These are phyloP conservation scores for Zaprionus kolodkinae DNA, from an alignment of 1,140 invertebrate species.

Conservation along the genomic window DNA sequence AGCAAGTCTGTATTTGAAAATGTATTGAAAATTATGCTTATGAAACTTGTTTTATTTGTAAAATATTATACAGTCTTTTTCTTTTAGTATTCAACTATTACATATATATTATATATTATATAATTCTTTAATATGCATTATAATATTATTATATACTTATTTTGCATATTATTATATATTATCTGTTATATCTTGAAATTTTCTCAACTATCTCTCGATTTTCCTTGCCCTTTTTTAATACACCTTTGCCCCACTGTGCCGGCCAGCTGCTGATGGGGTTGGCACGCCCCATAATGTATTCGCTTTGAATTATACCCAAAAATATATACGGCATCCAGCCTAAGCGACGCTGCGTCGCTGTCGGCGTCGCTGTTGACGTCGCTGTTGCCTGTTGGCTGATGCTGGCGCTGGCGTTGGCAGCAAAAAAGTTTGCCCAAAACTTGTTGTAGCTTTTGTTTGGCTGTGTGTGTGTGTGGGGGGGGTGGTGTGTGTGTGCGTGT, in stretches of 20 bases:
- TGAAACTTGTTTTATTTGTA: no score
- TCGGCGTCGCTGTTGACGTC: constrained; percentile 28
- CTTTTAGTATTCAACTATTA: no score
- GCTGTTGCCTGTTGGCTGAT: constrained; percentile 33
- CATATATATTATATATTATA: no score
- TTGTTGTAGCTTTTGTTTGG: constrained; percentile 51
- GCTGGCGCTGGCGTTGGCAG: constrained; percentile 36
- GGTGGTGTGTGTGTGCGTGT: constrained; percentile 23
- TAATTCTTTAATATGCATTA: no score
- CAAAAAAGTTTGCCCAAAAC: constrained; percentile 76
- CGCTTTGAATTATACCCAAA: constrained; percentile 82
- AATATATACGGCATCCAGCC: constrained; percentile 54
- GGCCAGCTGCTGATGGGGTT: constrained; percentile 72
- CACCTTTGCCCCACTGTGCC: neutral
- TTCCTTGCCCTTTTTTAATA: neutral
- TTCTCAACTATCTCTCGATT: neutral
- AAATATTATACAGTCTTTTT: no score
- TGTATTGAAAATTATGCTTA: no score
- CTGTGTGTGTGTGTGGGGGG: constrained; percentile 23
- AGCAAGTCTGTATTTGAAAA: no score
- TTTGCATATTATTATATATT: no score
- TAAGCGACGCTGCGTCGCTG: constrained; percentile 40
- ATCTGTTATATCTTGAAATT: no score
- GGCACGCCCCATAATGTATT: constrained; percentile 67
- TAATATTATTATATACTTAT: no score